Evolutionary conservation across 1,140 invertebrate species (phyloP).

Genomic region (Drosophila paulistorum): DNA sequence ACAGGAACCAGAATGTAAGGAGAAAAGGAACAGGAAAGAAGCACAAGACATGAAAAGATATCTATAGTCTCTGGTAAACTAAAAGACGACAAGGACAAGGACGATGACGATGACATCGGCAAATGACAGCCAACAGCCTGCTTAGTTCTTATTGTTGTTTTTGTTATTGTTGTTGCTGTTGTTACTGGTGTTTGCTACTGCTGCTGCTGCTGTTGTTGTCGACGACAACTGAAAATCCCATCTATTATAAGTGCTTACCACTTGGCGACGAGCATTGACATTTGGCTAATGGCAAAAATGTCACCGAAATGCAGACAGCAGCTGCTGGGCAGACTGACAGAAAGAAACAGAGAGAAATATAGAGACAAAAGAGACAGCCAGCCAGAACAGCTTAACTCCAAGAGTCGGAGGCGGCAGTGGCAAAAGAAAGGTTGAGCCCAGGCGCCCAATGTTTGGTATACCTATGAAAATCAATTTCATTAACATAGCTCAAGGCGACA

Average conservation of each 20-base stretch:
- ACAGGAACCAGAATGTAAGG: slow-evolving; percentile 1
- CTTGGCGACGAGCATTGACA: slow-evolving; percentile 75
- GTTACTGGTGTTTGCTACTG: slow-evolving; percentile 34
- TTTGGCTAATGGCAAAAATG: slow-evolving; percentile 80
- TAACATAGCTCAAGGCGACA: slow-evolving; percentile 8
- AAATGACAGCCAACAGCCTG: slow-evolving; percentile 61
- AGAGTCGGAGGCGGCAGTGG: not conserved
- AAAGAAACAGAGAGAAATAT: slow-evolving; percentile 51
- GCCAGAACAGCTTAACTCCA: not conserved
- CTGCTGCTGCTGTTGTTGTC: slow-evolving; percentile 32
- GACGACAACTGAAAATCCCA: slow-evolving; percentile 66
- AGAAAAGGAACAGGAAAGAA: not conserved
- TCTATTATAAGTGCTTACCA: slow-evolving; percentile 79
- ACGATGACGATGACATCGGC: slow-evolving; percentile 23
- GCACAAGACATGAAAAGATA: not conserved
- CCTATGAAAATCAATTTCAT: slow-evolving; percentile 14
- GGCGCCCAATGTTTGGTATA: not conserved
- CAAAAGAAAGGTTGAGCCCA: not conserved
- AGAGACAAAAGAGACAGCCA: slow-evolving; percentile 7
- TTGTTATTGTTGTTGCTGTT: not conserved
- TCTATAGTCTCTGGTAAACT: not conserved
- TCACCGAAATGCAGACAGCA: slow-evolving; percentile 71
- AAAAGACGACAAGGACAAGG: slow-evolving; percentile 7
- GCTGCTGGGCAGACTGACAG: slow-evolving; percentile 18
- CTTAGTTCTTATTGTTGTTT: slow-evolving; percentile 6